Evolutionary conservation across 2,113 vertebrate species (phyloP), one percentile per base, ranked within the genome.

Genomic region (Delphinapterus leucas): DNA sequence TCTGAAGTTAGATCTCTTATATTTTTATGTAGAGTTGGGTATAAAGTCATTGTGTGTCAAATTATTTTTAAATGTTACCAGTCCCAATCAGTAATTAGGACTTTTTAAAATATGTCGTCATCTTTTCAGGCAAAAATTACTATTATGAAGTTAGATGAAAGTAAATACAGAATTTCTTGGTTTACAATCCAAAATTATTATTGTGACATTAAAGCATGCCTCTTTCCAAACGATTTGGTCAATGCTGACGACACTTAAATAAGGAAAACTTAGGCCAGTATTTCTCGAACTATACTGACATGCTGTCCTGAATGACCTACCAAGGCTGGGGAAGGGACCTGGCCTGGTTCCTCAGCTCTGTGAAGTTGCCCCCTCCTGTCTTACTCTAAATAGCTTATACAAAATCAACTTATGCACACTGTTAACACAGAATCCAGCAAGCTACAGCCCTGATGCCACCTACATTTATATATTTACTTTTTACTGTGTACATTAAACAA

Each of bases 341-440:
- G 53, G 53, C 41, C 77, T 5, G 25, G 47, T 5, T 61, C 23
- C 71, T 33, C 23, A 44, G 70, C 18, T 96, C 63, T 25, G 17
- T 28, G 82, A 33, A 44, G 61, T 5, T 61, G 14, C 47, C 23
- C 60, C 18, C 28, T 58, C 33, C 28, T 70, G 38, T 8, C 61
- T 86, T 4, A 23, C 70, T 85, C 67, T 95, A 89, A 82, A 44
- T 20, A 85, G 73, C 89, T 97, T 97, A 83, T 28, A 79, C 11
- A 83, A 79, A 96, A 83, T 90, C 88, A 97, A 95, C 13, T 49
- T 79, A 86, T 70, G 95, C 90, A 87, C 88, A 95, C 4, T 8
- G 87, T n/a, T 92, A 96, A 94, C 71, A 97, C 80, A 95, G 91
- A 96, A 94, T 61, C 86, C 83, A 96, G 61, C 79, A 96, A 87